Base-by-base conservation (phyloP, 53 echinoderm and acorn worm genomes). In the Astropecten irregularis region DNA sequence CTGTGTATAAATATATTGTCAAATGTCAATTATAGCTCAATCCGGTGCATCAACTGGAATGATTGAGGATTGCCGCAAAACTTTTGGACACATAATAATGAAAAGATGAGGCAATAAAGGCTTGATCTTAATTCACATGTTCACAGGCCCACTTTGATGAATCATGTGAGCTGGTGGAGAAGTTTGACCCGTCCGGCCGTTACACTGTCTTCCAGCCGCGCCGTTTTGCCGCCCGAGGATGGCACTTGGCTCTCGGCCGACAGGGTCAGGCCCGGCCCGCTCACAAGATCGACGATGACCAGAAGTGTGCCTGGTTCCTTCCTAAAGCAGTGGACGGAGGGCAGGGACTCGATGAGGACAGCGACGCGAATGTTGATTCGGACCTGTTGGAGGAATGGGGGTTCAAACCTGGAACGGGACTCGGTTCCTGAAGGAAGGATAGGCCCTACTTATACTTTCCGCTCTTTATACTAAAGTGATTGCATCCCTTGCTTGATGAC, bases 131-230 rank as follows among this genome's bases (percentile, higher is more conserved):
- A n/a, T n/a, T n/a, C n/a, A n/a, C n/a, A n/a, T n/a, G n/a, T 16
- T 4, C 38, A 25, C 74, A 74, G 74, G 39, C 42, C 57, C 56
- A 74, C 16, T 32, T 54, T 35, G 74, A 74, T 27, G 55, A 37
- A 40, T 74, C 74, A 3, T 74, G 74, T 9, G 74, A 74, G 74
- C 51, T 74, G 10, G 34, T 74, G 14, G 74, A 74, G 74, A 74
- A 74, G 74, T 74, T 74, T 23, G 74, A 74, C 27, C 74, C 42
- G 40, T 55, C 58, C 29, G 74, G 74, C 28, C 26, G 29, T 25
- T 57, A 28, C 57, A 55, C 55, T 2, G 56, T 74, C 38, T 74
- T 74, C 74, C 74, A 74, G 57, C 74, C 74, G 1, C 40, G 74
- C 14, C 74, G 74, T 28, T 74, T 74, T 38, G 35, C 74, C 11